A percentile compares a stretch with the other conserved stretches of the same genome.
phyloP scores from a whole-genome alignment of 2,888 invertebrate genomes.

The Nomada fabriciana region DNA sequence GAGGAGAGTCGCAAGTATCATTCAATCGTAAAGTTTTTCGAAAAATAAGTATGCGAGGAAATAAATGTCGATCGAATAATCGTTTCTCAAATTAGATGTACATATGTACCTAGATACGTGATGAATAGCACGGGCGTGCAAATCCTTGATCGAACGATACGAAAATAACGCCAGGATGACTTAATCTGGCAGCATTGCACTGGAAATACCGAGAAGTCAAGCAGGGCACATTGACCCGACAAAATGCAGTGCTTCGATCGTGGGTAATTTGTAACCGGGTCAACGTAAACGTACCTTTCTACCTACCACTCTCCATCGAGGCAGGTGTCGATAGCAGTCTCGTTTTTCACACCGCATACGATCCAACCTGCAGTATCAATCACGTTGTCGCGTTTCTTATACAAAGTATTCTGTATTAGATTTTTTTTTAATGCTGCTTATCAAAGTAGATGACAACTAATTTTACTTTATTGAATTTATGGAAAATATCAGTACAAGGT shows the following conservation, averaged over 20 bases:
- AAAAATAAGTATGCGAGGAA: neutral
- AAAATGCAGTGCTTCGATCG: conserved; percentile 53
- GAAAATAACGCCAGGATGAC: conserved; percentile 16
- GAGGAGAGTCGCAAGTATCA: too few relatives aligned
- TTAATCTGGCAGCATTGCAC: conserved; percentile 29
- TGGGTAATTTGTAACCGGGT: conserved; percentile 59
- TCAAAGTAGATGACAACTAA: too few relatives aligned
- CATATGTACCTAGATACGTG: neutral
- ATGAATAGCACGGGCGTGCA: neutral
- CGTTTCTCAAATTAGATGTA: neutral
- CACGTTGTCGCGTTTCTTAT: neutral
- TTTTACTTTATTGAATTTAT: too few relatives aligned
- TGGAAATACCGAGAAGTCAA: conserved; percentile 51
- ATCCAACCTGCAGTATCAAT: neutral
- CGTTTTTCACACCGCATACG: conserved; percentile 9
- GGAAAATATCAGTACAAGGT: too few relatives aligned
- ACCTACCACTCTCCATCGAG: conserved; percentile 16
- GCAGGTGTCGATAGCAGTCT: conserved; percentile 33
- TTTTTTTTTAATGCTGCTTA: too few relatives aligned
- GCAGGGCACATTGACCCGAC: conserved; percentile 59
- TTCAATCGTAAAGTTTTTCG: neutral
- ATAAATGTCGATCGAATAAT: neutral
- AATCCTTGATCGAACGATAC: conserved; percentile 27
- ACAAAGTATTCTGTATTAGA: neutral
- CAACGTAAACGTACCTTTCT: conserved; percentile 55